Evolutionary conservation across 1,140 invertebrate genomes (phyloP).

Genomic region (Neodiprion lecontei): DNA sequence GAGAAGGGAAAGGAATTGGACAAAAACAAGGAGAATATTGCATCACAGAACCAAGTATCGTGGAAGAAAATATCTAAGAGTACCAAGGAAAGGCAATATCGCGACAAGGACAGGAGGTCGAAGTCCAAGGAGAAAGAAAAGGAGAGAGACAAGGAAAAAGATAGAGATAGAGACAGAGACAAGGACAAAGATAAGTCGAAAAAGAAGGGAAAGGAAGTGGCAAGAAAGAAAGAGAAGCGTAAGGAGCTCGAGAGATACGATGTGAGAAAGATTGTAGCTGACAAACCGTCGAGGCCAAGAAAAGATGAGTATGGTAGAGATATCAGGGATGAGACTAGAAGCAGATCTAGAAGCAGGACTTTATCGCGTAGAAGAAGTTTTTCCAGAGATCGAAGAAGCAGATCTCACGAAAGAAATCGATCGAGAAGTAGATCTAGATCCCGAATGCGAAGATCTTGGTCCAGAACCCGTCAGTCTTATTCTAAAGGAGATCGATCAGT

Average conservation of each 20-base stretch:
- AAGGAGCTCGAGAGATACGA: conserved; percentile 84
- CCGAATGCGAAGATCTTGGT: conserved; percentile 36
- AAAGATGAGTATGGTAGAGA: conserved; percentile 86
- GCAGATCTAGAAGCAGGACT: conserved; percentile 52
- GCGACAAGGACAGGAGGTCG: conserved; percentile 69
- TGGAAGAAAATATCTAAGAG: conserved; percentile 85
- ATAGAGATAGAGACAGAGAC: conserved; percentile 47
- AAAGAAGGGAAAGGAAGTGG: conserved; percentile 76
- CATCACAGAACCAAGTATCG: conserved; percentile 54
- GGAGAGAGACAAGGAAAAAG: conserved; percentile 48
- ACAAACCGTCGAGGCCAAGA: conserved; percentile 68
- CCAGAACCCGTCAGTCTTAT: conserved; percentile 21
- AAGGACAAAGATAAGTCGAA: conserved; percentile 59
- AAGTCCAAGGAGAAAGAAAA: conserved; percentile 51
- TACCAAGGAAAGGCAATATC: conserved; percentile 82
- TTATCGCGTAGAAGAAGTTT: conserved; percentile 27
- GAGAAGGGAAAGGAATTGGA: conserved; percentile 61
- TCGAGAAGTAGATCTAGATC: conserved; percentile 47
- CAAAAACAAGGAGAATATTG: conserved; percentile 67
- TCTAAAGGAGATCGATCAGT: conserved; percentile 35
- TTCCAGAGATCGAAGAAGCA: conserved; percentile 37
- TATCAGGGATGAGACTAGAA: conserved; percentile 58
- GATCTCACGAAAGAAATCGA: conserved; percentile 51
- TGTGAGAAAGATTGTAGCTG: conserved; percentile 77
- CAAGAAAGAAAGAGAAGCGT: conserved; percentile 74